Evolutionary conservation across 2,888 invertebrate genomes (phyloP).

Genomic region (Conchocele bisecta): DNA sequence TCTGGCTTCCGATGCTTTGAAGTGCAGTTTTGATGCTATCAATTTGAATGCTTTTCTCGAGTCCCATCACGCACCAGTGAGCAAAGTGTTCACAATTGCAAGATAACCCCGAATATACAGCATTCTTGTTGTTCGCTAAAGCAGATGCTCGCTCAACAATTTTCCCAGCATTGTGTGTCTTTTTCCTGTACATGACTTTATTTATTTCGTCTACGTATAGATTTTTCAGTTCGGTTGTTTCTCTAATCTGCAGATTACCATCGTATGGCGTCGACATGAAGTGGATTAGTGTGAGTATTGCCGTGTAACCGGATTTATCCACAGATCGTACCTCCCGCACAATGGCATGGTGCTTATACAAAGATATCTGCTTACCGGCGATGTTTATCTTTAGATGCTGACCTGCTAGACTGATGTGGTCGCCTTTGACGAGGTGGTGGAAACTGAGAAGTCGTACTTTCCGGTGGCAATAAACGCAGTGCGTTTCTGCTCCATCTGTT

Average conservation of each 20-base stretch:
- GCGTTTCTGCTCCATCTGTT: too few species aligned
- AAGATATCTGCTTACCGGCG: background rate
- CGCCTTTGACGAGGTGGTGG: background rate
- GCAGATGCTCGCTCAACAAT: background rate
- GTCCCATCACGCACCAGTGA: slow-evolving; percentile 1
- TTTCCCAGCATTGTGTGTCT: background rate
- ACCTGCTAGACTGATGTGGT: background rate
- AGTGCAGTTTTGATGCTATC: too few species aligned
- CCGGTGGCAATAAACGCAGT: background rate
- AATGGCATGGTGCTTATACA: slow-evolving; percentile 4
- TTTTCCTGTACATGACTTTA: background rate
- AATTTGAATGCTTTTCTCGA: background rate
- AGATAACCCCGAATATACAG: background rate
- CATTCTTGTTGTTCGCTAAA: background rate
- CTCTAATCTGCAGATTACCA: background rate
- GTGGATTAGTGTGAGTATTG: background rate
- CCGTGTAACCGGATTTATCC: background rate
- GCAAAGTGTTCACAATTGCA: slow-evolving; percentile 12
- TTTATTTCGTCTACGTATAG: slow-evolving; percentile 1
- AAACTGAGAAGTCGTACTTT: background rate
- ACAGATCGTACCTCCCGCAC: background rate
- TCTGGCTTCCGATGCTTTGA: too few species aligned
- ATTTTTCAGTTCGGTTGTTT: slow-evolving; percentile 4
- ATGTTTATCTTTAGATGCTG: background rate
- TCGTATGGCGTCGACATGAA: slow-evolving; percentile 13